phyloP scores from a whole-genome alignment of 1,140 invertebrate genomes.

The Atta texana region DNA sequence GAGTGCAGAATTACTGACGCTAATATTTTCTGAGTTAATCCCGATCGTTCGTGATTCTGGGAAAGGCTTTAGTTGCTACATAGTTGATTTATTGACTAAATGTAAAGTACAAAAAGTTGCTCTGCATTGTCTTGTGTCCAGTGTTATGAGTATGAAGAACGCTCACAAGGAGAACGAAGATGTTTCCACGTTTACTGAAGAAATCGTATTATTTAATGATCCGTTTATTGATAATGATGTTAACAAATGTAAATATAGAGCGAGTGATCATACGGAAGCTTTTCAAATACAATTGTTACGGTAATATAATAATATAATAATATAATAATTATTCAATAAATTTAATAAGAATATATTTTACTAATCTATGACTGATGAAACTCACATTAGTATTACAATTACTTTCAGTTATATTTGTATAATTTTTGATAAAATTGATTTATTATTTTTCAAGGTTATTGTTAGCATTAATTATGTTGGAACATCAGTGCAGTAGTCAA shows the following conservation, averaged over 20 bases:
- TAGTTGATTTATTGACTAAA: slow-evolving; percentile 92
- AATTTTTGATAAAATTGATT: slow-evolving; percentile 36
- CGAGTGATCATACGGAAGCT: slow-evolving; percentile 91
- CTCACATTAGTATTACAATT: not conserved
- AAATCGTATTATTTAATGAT: slow-evolving; percentile 94
- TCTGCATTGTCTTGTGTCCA: slow-evolving; percentile 93
- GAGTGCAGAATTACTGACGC: slow-evolving; percentile 92
- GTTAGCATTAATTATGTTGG: slow-evolving; percentile 92
- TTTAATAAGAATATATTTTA: not conserved
- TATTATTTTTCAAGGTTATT: slow-evolving; percentile 86
- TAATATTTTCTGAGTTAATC: slow-evolving; percentile 92
- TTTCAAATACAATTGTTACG: slow-evolving; percentile 93
- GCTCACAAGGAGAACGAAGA: slow-evolving; percentile 85
- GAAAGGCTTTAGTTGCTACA: slow-evolving; percentile 93
- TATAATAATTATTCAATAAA: not conserved
- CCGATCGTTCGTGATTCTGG: slow-evolving; percentile 94
- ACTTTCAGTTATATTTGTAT: not conserved
- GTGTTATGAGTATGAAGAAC: slow-evolving; percentile 89
- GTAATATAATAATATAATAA: slow-evolving; percentile 65
- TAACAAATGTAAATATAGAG: slow-evolving; percentile 87
- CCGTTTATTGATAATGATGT: slow-evolving; percentile 85
- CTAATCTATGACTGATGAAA: not conserved
- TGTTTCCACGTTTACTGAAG: slow-evolving; percentile 91
- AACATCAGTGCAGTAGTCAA: slow-evolving; percentile 89
- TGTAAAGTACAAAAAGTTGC: slow-evolving; percentile 96